phyloP scores from a whole-genome alignment of 2,888 invertebrate genomes.

The Habroteleia sp. region DNA sequence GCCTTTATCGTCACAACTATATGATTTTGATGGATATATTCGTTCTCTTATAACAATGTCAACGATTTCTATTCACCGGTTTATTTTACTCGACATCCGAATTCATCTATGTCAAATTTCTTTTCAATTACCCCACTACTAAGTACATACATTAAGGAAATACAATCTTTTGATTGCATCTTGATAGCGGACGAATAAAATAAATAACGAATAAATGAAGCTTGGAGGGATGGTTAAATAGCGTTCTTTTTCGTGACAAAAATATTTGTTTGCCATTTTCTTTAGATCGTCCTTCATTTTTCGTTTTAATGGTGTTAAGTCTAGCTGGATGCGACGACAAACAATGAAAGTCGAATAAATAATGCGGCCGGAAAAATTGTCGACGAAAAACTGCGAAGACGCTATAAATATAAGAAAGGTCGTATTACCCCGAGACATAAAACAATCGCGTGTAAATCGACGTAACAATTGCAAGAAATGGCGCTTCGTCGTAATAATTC shows the following conservation, averaged over 20 bases:
- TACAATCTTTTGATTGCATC: constrained; percentile 19
- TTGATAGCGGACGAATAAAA: constrained; percentile 20
- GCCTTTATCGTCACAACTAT: constrained; percentile 28
- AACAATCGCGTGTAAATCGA: constrained; percentile 56
- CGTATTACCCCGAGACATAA: constrained; percentile 32
- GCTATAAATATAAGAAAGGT: constrained; percentile 40
- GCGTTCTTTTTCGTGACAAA: not conserved
- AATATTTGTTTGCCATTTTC: constrained; percentile 10
- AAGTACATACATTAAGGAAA: constrained; percentile 25
- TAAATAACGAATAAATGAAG: constrained; percentile 5
- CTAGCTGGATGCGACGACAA: constrained; percentile 7
- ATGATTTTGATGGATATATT: constrained; percentile 21
- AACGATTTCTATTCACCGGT: constrained; percentile 9
- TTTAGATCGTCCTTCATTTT: too few relatives aligned
- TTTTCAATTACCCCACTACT: constrained; percentile 20
- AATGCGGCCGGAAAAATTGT: constrained; percentile 12
- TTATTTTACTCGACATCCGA: constrained; percentile 21
- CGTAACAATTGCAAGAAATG: constrained; percentile 53
- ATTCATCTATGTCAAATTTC: constrained; percentile 38
- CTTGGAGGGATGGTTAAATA: not conserved
- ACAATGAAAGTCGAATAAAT: constrained; percentile 36
- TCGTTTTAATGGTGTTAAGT: constrained; percentile 5
- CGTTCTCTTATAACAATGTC: constrained; percentile 13
- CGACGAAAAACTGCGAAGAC: constrained; percentile 37
- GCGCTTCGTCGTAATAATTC: constrained; percentile 58